phyloP scores from a whole-genome alignment of 1,140 invertebrate genomes.

The Ceratina calcarata region DNA sequence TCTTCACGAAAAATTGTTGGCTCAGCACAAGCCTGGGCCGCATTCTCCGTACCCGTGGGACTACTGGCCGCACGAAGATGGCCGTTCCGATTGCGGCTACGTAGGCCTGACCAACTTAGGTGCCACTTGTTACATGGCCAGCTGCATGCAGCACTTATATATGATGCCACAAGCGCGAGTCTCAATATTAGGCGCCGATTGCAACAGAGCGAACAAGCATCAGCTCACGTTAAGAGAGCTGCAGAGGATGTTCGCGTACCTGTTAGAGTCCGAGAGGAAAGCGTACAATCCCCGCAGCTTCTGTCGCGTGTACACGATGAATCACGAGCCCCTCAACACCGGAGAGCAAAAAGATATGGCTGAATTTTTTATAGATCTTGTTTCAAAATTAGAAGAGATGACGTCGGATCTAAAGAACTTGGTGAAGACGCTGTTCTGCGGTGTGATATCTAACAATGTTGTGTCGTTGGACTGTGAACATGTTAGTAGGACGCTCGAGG shows the following conservation, averaged over 20 bases:
- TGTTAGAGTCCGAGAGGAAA: constrained; percentile 95
- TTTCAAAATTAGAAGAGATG: constrained; percentile 98
- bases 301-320: constrained; percentile 98
- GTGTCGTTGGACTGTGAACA: constrained; percentile 96
- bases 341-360: constrained; percentile 99
- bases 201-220: constrained; percentile 87
- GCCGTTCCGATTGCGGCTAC: constrained; percentile 95
- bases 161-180: constrained; percentile 96
- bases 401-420: constrained; percentile 93
- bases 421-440: constrained; percentile 95
- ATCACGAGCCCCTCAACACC: constrained; percentile 96
- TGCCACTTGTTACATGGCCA: constrained; percentile 98
- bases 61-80: constrained; percentile 98
- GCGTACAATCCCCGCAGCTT: constrained; percentile 97
- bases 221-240: constrained; percentile 91
- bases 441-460: constrained; percentile 96
- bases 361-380: constrained; percentile 97
- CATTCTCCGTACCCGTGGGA: constrained; percentile 96
- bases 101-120: constrained; percentile 96
- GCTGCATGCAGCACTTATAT: constrained; percentile 97
- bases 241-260: constrained; percentile 97
- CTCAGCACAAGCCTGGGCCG: constrained; percentile 92
- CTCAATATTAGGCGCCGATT: constrained; percentile 88
- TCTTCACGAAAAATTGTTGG: constrained; percentile 89
- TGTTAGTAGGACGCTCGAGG: constrained; percentile 95